Evolutionary conservation across 2,888 invertebrate species (phyloP), one percentile per base, ranked within the genome.

Genomic region (Ypsolopha scabrella): DNA sequence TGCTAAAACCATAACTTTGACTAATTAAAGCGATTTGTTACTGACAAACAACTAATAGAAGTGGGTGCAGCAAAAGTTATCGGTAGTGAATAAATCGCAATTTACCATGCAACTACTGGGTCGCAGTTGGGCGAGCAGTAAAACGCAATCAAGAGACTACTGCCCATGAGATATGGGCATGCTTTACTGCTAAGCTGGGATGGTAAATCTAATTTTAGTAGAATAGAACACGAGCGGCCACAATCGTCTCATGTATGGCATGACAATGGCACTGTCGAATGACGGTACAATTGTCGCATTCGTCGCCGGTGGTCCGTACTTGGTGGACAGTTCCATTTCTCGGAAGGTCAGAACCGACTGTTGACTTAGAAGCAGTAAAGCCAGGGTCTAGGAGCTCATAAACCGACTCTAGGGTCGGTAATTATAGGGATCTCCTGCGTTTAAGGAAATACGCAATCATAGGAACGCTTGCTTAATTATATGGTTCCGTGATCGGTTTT

Each of bases 231-330:
- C 24, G 2, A 24, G 24, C 24, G 4, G 24, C 24, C 24, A 24
- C 24, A 24, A 24, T 34, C 37, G 59, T 59, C 60, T 63, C 62
- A 61, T 62, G 61, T 60, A 57, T 57, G 61, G 61, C 60, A 59
- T 60, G 51, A 54, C 53, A 47, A 52, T 39, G 14, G 62, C 61
- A 60, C 60, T 61, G 60, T 65, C 63, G 60, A 62, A 60, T 61
- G 60, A 58, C 58, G 58, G 56, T 55, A 57, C 62, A 71, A 67
- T 65, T 68, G 70, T 63, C 60, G 68, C 72, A 68, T 62, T 51
- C 80, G 51, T 59, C 68, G 74, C 70, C 80, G 82, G 85, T 82
- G 85, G 85, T 75, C 85, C 61, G 60, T 62, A 71, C 72, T 67
- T 64, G 68, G 69, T 67, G 61, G 58, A 66, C 63, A 64, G 65